Percentiles rank a stretch among this genome's conserved stretches.
Conservation (phyloP, 1,140 invertebrate genomes). For the Idris sp. region DNA sequence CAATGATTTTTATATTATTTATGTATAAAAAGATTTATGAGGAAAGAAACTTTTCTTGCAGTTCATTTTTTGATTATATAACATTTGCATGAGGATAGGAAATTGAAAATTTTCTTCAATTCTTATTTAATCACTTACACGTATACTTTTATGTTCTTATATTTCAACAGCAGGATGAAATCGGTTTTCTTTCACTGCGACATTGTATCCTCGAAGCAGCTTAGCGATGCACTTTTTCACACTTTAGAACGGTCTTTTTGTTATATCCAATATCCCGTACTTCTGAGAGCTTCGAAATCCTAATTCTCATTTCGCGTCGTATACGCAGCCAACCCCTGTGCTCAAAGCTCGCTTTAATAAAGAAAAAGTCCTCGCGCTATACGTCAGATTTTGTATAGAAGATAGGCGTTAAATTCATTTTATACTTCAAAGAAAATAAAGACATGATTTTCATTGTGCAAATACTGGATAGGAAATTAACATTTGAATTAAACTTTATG, state of each 20-base stretch:
- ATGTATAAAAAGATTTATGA: too few relatives aligned
- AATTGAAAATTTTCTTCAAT: too few relatives aligned
- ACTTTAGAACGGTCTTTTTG: conserved; percentile 51
- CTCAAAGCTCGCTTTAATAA: conserved; percentile 44
- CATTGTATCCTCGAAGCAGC: conserved; percentile 58
- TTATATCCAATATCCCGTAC: conserved; percentile 42
- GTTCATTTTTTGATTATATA: too few relatives aligned
- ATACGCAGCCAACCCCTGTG: conserved; percentile 30
- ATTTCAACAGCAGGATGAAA: conserved; percentile 19
- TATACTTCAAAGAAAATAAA: conserved; percentile 34
- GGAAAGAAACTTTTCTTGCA: too few relatives aligned
- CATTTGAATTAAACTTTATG: too few relatives aligned
- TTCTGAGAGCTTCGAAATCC: conserved; percentile 57
- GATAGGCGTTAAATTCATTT: conserved; percentile 30
- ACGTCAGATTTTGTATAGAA: conserved; percentile 13
- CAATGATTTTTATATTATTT: conserved; percentile 6
- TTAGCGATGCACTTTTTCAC: conserved; percentile 49
- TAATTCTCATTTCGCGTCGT: conserved; percentile 40
- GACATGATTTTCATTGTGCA: too few relatives aligned
- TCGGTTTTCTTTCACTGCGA: conserved; percentile 15
- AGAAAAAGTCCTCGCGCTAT: conserved; percentile 38
- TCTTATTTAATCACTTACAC: too few relatives aligned
- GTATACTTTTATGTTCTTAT: conserved; percentile 2
- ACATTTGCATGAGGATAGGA: too few relatives aligned
- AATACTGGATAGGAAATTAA: too few relatives aligned